Base-by-base conservation (phyloP, 2,888 invertebrate genomes). In the Lithodes maja region DNA sequence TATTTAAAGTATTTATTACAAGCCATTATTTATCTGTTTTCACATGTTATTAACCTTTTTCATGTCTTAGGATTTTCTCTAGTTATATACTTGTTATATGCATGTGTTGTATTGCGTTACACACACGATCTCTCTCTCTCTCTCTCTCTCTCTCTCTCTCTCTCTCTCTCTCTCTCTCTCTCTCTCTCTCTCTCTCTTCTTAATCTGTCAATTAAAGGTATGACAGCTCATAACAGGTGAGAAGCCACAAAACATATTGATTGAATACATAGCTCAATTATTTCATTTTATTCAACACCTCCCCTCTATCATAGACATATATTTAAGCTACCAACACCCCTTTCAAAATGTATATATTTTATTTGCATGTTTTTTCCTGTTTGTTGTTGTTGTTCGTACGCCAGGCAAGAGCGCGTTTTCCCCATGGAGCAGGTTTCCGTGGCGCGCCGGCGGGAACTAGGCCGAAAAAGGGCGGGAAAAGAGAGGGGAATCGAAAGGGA, bases 141-240 rank as follows among this genome's bases (percentile, higher is more conserved):
- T 61, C 61, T 61, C 61, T 79, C 79, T 79, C 79, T 79, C 79
- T 79, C 79, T 79, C 79, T 79, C 79, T 79, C 79, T 79, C 79
- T 79, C 79, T 79, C 79, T 79, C 79, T 79, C 61, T 80, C 80
- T 80, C 80, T 80, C 80, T 80, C 81, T 81, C 81, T 81, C 81
- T 81, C 81, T 81, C 81, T 81, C 81, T 81, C 81, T 68, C 81
- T 81, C 55, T 54, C 80, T 80, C 61, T 55, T 61, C 61, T 54
- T 61, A 61, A 61, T 61, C 61, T 61, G 61, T 61, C 61, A 7
- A 61, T 61, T 12, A 7, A 12, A 12, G 61, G 7, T 5, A 12
- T 61, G 61, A 61, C 61, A 61, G 61, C 7, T 61, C 7, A 9
- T 3, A n/a, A 71, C 71, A 71, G 71, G 15, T 71, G 71, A 3